Conservation (phyloP, 2,797 vertebrate genomes). For the Pseudopleuronectes americanus region DNA sequence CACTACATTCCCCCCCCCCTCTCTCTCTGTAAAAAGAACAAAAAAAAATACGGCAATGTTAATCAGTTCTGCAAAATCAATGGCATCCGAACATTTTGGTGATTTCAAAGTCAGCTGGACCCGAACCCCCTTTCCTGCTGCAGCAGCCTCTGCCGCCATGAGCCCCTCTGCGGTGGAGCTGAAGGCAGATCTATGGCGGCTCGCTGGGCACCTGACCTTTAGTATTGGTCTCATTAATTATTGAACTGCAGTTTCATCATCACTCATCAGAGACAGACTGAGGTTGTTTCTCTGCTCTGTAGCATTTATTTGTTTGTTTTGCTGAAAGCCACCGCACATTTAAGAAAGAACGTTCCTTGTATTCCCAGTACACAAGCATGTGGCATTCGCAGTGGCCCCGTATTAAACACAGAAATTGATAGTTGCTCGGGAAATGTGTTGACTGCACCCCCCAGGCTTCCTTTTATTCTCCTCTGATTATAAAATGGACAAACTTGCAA, state of each 20-base stretch:
- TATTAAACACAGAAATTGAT: constrained; percentile 46
- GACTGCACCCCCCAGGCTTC: constrained; percentile 18
- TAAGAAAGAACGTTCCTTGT: constrained; percentile 9
- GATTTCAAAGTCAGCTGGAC: constrained; percentile 67
- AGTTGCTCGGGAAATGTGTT: constrained; percentile 28
- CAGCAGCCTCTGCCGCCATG: constrained; percentile 40
- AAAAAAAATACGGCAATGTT: constrained; percentile 27
- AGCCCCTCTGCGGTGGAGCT: constrained; percentile 58
- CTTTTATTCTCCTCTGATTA: constrained; percentile 45
- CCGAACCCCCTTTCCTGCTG: constrained; percentile 47
- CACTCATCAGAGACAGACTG: constrained; percentile 49
- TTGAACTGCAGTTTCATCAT: constrained; percentile 67
- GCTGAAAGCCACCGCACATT: neutral
- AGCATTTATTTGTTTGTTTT: constrained; percentile 19
- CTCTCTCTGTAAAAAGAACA: constrained; percentile 1
- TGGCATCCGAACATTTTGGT: constrained; percentile 54
- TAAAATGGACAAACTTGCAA: constrained; percentile 50
- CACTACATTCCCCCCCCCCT: constrained; percentile 15
- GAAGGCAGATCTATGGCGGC: constrained; percentile 55
- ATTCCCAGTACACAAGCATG: constrained; percentile 22
- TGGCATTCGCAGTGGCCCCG: constrained; percentile 17
- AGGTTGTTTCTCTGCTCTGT: constrained; percentile 26
- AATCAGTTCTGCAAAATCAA: constrained; percentile 64
- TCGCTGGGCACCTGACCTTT: constrained; percentile 71
- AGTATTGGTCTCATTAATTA: constrained; percentile 67